Evolutionary conservation across 2,113 vertebrate species (phyloP), one percentile per base, ranked within the genome.

Genomic region (Climacteris rufus): DNA sequence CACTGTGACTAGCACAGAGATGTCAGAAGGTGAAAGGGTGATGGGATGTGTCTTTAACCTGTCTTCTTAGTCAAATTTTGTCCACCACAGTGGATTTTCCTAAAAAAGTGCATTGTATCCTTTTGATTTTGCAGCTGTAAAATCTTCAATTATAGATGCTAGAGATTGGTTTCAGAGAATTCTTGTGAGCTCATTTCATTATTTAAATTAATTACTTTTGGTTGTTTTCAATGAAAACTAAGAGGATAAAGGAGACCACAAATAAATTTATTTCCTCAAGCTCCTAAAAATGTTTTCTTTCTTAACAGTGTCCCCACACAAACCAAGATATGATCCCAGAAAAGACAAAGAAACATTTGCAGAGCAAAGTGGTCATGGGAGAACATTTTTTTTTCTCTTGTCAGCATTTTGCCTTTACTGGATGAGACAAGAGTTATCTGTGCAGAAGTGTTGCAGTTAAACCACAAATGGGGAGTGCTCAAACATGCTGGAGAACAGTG

Each of bases 391-490:
- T 88, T 49, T 85, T 57, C 37, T 77, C n/a, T 53, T 35, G 70
- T 90, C 74, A 70, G 54, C 72, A 66, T 90, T 93, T 82, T 89
- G 56, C 37, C 59, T 94, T 86, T 89, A 52, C 45, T 63, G 72
- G 19, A 57, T 83, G 66, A 80, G 90, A 74, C 80, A 80, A 90
- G 39, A 74, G 74, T 93, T 88, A 90, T 95, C 85, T 85, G 39
- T 83, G 53, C 72, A 94, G 74, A 89, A 93, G 31, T 39, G 50
- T 35, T 94, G 82, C 75, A 83, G 75, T 80, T 74, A 93, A 92
- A 74, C 82, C 59, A 82, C 65, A 86, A 47, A 65, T 13, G 54
- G 33, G 35, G 47, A 85, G n/a, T 47, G 54, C 30, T 65, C 65
- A 89, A n/a, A 76, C 19, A 22, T 49, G 65, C 53, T 76, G 76